Evolutionary conservation across 1,140 invertebrate species (phyloP), one percentile per base, ranked within the genome.

Genomic region (Musca vetustissima): DNA sequence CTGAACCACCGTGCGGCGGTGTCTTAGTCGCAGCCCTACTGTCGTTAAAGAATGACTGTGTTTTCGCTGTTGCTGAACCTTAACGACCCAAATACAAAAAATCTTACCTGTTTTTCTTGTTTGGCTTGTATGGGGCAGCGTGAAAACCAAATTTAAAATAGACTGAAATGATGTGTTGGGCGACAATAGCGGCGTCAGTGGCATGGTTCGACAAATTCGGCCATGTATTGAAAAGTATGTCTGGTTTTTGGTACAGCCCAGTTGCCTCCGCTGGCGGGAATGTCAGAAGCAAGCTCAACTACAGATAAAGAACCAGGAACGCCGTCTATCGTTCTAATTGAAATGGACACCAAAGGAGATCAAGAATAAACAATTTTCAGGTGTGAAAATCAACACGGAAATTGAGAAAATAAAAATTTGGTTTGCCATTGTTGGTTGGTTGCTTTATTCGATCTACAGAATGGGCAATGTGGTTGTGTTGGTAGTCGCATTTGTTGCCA

Each of bases 281-380:
- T 32, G 28, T 32, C 28, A 9, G 28, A 3, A 4, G 36, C 36
- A 43, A 43, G 3, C 28, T 4, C 8, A 28, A 28, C 28, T 3
- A 8, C 28, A 28, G 8, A 3, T 28, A 28, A 8, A 28, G 28
- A 28, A 43, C 36, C 6, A 11, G 1, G 36, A 43, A 13, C 36
- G 36, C 13, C 36, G 36, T 28, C 55, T 59, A 59, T 59, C 32
- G 24, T 17, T 28, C 57, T 61, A 61, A 61, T 61, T 61, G 57
- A 61, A 61, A 61, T 28, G 36, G 36, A 61, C 57, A 61, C 57
- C 57, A 43, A 61, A 61, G 36, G 28, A 61, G 57, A 36, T 61
- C 57, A 32, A 43, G 57, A 61, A 61, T 61, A 61, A 61, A 61
- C 57, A 61, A 61, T 61, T 61, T 61, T 61, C 57, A 61, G 57